Evolutionary conservation across 2,797 vertebrate genomes (phyloP).

Genomic region (Artibeus jamaicensis): DNA sequence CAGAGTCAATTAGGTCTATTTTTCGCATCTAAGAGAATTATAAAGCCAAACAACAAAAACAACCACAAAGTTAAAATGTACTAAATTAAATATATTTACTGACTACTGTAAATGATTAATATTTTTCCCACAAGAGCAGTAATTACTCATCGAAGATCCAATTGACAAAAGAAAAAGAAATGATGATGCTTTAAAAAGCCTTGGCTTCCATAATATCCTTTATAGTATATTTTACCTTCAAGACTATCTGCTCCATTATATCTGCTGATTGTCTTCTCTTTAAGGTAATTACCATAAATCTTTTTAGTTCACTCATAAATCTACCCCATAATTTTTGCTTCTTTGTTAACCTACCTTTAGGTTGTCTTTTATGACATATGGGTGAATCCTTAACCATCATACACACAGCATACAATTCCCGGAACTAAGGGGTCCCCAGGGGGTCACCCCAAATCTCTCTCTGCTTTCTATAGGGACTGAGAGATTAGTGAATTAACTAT

Average conservation of each 20-base stretch:
- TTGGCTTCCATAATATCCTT: neutral
- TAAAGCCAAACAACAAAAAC: neutral
- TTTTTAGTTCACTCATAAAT: conserved; percentile 11
- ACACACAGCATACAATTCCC: rapidly evolving
- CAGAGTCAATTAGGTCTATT: neutral
- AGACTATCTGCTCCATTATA: neutral
- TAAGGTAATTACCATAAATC: neutral
- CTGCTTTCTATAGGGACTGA: neutral
- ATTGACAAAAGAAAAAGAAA: neutral
- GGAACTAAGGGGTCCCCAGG: neutral
- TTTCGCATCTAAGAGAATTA: conserved; percentile 6
- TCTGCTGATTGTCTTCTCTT: neutral
- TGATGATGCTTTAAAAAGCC: neutral
- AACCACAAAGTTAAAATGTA: neutral
- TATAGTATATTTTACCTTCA: neutral
- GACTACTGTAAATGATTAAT: neutral
- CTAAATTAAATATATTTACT: conserved; percentile 40
- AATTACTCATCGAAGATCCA: conserved; percentile 1
- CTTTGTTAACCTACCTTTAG: neutral
- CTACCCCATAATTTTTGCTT: neutral
- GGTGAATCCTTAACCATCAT: neutral
- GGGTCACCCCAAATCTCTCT: rapidly evolving
- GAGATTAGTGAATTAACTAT: neutral
- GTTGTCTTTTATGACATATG: neutral
- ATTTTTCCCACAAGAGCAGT: neutral